Conservation (phyloP, 2,888 invertebrate species). For the Lasioglossum villosulum region DNA sequence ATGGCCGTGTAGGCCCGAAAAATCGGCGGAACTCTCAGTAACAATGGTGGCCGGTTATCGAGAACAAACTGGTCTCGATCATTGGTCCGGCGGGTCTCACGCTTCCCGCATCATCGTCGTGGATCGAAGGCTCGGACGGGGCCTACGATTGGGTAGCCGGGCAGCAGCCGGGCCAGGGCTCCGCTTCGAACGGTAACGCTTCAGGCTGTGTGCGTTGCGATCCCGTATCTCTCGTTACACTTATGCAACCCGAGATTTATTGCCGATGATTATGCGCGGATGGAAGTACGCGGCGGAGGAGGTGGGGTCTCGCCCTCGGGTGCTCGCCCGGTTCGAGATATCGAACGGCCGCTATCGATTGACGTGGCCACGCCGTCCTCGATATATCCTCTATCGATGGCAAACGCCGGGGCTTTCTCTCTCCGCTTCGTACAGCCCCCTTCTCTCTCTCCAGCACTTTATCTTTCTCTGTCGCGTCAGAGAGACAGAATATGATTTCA, state of each 20-base stretch:
- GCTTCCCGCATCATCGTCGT: slow-evolving; percentile 53
- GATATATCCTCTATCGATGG: slow-evolving; percentile 70
- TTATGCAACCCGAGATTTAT: slow-evolving; percentile 85
- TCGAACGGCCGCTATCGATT: slow-evolving; percentile 72
- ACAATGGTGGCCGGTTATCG: slow-evolving; percentile 53
- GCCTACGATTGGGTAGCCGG: slow-evolving; percentile 39
- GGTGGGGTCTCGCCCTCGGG: slow-evolving; percentile 76
- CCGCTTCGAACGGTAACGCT: slow-evolving; percentile 67
- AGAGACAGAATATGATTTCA: slow-evolving; percentile 61
- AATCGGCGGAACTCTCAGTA: slow-evolving; percentile 27
- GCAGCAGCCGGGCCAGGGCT: slow-evolving; percentile 25
- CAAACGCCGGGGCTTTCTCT: slow-evolving; percentile 41
- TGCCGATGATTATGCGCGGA: slow-evolving; percentile 82
- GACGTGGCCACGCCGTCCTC: slow-evolving; percentile 71
- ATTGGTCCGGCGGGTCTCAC: slow-evolving; percentile 33
- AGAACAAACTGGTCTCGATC: slow-evolving; percentile 44
- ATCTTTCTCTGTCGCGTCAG: slow-evolving; percentile 46
- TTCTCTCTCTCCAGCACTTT: slow-evolving; percentile 54
- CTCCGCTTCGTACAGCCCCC: background rate
- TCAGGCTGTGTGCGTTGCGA: slow-evolving; percentile 83
- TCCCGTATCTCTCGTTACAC: slow-evolving; percentile 84
- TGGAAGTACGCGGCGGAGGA: slow-evolving; percentile 76
- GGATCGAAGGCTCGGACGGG: slow-evolving; percentile 52
- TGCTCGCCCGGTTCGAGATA: slow-evolving; percentile 73
- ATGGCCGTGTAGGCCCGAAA: slow-evolving; percentile 16